Conservation (phyloP, 2,113 vertebrate genomes). For the Corynorhinus townsendii region DNA sequence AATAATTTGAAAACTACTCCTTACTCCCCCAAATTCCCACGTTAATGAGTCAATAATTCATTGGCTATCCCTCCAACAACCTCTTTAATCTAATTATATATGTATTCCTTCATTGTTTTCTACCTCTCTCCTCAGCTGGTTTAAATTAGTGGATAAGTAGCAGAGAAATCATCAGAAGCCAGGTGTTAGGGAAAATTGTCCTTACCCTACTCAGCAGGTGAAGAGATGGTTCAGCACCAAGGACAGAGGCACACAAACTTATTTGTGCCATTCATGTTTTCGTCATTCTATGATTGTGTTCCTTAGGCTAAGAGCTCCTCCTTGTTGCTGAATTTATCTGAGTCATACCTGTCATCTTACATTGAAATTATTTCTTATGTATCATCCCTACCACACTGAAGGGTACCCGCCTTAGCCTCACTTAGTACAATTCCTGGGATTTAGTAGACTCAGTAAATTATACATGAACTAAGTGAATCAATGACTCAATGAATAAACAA, state of each 20-base stretch:
- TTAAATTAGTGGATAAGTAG: neutral
- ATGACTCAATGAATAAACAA: neutral
- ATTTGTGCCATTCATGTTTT: neutral
- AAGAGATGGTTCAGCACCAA: conserved; percentile 34
- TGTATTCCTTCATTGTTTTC: neutral
- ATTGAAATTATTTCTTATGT: neutral
- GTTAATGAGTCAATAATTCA: neutral
- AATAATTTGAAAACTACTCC: neutral
- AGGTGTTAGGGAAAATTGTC: neutral
- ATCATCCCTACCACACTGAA: neutral
- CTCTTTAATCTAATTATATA: neutral
- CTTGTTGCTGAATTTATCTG: neutral
- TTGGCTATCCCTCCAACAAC: neutral
- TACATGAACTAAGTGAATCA: neutral
- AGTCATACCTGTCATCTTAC: neutral
- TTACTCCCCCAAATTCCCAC: neutral
- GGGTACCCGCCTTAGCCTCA: neutral
- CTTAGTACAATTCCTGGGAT: neutral
- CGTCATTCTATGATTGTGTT: neutral
- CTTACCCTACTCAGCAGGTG: no score
- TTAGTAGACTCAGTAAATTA: neutral
- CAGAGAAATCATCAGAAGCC: neutral
- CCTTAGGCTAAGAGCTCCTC: neutral
- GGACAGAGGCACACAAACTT: neutral
- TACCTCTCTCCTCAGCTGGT: neutral